Evolutionary conservation across 2,113 vertebrate genomes (phyloP), one percentile per base, ranked within the genome.

Genomic region (Hemibagrus wyckioides): DNA sequence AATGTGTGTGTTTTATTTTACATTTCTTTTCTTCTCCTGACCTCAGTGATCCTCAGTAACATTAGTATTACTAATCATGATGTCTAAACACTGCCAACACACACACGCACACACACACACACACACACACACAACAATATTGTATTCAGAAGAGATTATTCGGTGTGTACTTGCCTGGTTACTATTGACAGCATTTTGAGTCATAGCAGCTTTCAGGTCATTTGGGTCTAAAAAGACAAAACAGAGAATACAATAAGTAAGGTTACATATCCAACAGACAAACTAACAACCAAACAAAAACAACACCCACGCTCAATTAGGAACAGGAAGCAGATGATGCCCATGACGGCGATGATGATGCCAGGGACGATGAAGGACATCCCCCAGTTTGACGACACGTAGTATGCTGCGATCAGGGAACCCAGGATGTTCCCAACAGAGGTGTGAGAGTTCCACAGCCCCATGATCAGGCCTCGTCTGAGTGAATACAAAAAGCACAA

Each of bases 391-490:
- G 94, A 95, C 13, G 97, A 97, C 63, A 99, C 98, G 93, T 95
- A 99, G 85, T 90, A 83, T 0, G 97, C 98, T 0, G 98, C 97
- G 0, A 99, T 97, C 89, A 99, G 94, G 0, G 98, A 99, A 25
- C 98, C 98, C 54, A 99, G 82, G 84, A 99, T 99, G 94, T 99
- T 99, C 30, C 98, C 98, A 0, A 99, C 97, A 0, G 98, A 99
- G 0, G 98, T 99, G 92, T 99, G 98, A 0, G 98, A 99, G 93
- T 99, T 99, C 98, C 98, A 99, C 91, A 99, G 89, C 0, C 98
- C 98, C 98, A 99, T 99, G 93, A 99, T 97, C 87, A 99, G 92
- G 2, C 98, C 98, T 54, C 98, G 94, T 90, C 98, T 98, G 91
- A 80, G n/a, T 80, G 28, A 81, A 85, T 54, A 86, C 33, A 56